Evolutionary conservation across 2,797 vertebrate genomes (phyloP).

Genomic region (Leptodactylus fallax): DNA sequence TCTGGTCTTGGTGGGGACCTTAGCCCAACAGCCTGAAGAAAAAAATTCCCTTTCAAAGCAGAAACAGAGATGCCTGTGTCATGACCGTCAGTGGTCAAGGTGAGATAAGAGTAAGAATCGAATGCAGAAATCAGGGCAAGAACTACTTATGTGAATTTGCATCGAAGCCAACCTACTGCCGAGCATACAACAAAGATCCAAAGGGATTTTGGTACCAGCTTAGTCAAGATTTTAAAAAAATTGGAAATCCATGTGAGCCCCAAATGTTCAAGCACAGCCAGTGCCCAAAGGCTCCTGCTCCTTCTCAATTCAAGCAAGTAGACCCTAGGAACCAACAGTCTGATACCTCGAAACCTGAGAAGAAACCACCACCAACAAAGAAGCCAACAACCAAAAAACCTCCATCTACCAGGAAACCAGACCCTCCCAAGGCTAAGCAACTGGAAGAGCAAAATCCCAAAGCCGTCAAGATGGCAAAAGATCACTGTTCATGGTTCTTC

Average conservation of each 20-base stretch:
- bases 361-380: slow-evolving; percentile 50
- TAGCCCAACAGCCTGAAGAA: slow-evolving; percentile 76
- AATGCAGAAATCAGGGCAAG: slow-evolving; percentile 72
- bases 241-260: slow-evolving; percentile 77
- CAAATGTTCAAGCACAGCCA: slow-evolving; percentile 74
- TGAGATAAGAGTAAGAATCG: slow-evolving; percentile 75
- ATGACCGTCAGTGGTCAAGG: slow-evolving; percentile 75
- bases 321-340: slow-evolving; percentile 65
- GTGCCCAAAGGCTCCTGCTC: slow-evolving; percentile 79
- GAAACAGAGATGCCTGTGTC: slow-evolving; percentile 76
- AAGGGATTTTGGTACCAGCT: slow-evolving; percentile 84
- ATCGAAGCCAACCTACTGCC: slow-evolving; percentile 79
- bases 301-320: slow-evolving; percentile 77
- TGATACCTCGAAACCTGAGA: slow-evolving; percentile 54
- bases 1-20: slow-evolving; percentile 71
- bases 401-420: slow-evolving; percentile 16
- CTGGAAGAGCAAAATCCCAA: slow-evolving; percentile 66
- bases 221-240: slow-evolving; percentile 77
- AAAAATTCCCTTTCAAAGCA: slow-evolving; percentile 80
- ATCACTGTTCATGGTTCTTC: slow-evolving; percentile 85
- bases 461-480: slow-evolving; percentile 75
- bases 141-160: slow-evolving; percentile 85
- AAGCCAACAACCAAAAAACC: slow-evolving; percentile 44
- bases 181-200: slow-evolving; percentile 79
- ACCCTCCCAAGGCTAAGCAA: slow-evolving; percentile 54